Conservation (phyloP, 1,140 invertebrate species). For the Drosophila equinoxialis region DNA sequence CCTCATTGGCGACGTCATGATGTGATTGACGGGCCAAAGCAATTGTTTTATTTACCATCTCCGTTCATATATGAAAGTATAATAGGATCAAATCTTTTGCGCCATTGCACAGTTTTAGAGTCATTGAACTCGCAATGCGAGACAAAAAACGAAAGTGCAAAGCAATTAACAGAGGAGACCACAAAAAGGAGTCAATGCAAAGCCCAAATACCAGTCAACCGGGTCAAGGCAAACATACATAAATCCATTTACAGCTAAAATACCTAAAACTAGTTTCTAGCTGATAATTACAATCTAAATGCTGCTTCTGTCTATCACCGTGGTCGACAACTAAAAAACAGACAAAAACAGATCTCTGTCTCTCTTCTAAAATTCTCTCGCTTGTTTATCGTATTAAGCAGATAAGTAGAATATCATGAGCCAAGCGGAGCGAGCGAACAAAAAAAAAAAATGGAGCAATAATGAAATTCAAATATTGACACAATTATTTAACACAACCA, state of each 20-base stretch:
- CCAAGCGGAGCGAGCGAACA: slow-evolving; percentile 6
- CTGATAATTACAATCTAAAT: slow-evolving; percentile 15
- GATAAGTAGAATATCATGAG: slow-evolving; percentile 55
- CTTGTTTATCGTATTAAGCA: slow-evolving; percentile 22
- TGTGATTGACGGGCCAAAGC: slow-evolving; percentile 47
- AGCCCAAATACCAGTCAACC: slow-evolving; percentile 13
- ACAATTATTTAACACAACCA: slow-evolving; percentile 77
- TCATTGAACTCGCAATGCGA: slow-evolving; percentile 39
- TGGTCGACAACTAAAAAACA: slow-evolving; percentile 16
- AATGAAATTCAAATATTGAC: slow-evolving; percentile 76
- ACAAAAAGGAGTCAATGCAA: slow-evolving; percentile 13
- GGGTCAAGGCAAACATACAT: slow-evolving; percentile 26
- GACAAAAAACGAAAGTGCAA: slow-evolving; percentile 46
- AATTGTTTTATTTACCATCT: slow-evolving; percentile 30
- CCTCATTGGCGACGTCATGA: slow-evolving; percentile 61
- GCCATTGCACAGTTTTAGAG: slow-evolving; percentile 27
- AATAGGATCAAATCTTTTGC: slow-evolving; percentile 56
- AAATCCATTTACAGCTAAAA: slow-evolving; percentile 21
- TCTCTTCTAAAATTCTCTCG: slow-evolving; percentile 29
- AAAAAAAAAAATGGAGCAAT: slow-evolving; percentile 65
- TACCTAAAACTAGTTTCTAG: slow-evolving; percentile 17
- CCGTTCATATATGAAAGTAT: slow-evolving; percentile 18
- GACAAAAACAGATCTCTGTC: slow-evolving; percentile 22
- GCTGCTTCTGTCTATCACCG: slow-evolving; percentile 15
- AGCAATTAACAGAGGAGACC: slow-evolving; percentile 17